Evolutionary conservation across 1,140 invertebrate species (phyloP).

Genomic region (Drosophila orena): DNA sequence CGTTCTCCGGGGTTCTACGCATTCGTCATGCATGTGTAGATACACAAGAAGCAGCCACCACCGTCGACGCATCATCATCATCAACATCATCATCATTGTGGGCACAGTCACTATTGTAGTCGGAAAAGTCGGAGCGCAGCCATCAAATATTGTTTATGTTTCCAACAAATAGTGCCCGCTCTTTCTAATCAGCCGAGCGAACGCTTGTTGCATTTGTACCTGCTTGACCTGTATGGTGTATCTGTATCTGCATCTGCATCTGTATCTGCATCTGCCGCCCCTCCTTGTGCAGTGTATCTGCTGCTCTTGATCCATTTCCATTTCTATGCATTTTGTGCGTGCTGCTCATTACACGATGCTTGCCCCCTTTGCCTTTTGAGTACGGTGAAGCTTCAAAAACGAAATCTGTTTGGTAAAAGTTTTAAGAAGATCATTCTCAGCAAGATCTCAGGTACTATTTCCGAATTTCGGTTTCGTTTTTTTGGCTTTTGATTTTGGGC

Average conservation of each 20-base stretch:
- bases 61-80: slow-evolving; percentile 32
- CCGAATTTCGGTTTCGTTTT: too few relatives aligned
- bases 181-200: slow-evolving; percentile 75
- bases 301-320: slow-evolving; percentile 81
- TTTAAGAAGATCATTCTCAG: too few relatives aligned
- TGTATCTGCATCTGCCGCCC: slow-evolving; percentile 22
- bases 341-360: slow-evolving; percentile 69
- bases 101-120: not conserved
- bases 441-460: too few relatives aligned
- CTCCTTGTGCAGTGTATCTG: slow-evolving; percentile 17
- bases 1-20: slow-evolving; percentile 22
- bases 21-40: slow-evolving; percentile 78
- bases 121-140: slow-evolving; percentile 31
- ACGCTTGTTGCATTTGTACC: slow-evolving; percentile 81
- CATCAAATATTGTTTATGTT: slow-evolving; percentile 83
- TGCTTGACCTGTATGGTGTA: slow-evolving; percentile 68
- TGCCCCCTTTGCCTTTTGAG: slow-evolving; percentile 12
- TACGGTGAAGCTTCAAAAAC: slow-evolving; percentile 7
- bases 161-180: slow-evolving; percentile 66
- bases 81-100: slow-evolving; percentile 11
- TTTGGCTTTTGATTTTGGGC: too few relatives aligned
- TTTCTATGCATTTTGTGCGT: slow-evolving; percentile 79
- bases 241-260: slow-evolving; percentile 13
- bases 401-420: not conserved
- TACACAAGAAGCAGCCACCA: slow-evolving; percentile 68